Conservation (phyloP, 2,113 vertebrate genomes). For the Neomonachus schauinslandi region DNA sequence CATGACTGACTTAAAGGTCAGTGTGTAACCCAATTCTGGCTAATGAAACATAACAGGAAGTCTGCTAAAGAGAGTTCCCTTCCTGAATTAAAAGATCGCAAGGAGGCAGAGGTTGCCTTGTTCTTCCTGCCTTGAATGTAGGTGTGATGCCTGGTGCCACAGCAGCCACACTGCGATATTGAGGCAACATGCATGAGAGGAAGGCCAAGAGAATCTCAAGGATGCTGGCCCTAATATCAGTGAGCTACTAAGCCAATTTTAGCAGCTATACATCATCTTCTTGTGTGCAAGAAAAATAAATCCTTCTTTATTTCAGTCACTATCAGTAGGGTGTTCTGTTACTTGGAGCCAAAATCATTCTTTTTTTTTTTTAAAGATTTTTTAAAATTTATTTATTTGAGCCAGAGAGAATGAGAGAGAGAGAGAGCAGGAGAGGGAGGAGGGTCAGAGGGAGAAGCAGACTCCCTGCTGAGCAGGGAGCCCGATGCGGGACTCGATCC, state of each 20-base stretch:
- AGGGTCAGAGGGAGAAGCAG: too few species aligned
- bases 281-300: not conserved
- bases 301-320: not conserved
- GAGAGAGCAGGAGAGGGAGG: too few species aligned
- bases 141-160: not conserved
- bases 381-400: too few species aligned
- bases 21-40: not conserved
- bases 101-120: not conserved
- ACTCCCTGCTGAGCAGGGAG: too few species aligned
- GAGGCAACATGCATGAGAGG: not conserved
- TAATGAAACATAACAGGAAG: not conserved
- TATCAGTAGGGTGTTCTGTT: not conserved
- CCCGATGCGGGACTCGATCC: too few species aligned
- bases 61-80: not conserved
- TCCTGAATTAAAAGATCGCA: not conserved
- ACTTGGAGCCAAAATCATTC: not conserved
- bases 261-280: not conserved
- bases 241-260: not conserved
- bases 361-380: too few species aligned
- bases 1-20: not conserved
- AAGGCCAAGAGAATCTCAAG: not conserved
- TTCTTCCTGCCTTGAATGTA: not conserved
- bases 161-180: not conserved
- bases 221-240: not conserved
- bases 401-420: too few species aligned